Evolutionary conservation across 2,113 vertebrate genomes (phyloP), one percentile per base, ranked within the genome.

Genomic region (Prietella phreatophila): DNA sequence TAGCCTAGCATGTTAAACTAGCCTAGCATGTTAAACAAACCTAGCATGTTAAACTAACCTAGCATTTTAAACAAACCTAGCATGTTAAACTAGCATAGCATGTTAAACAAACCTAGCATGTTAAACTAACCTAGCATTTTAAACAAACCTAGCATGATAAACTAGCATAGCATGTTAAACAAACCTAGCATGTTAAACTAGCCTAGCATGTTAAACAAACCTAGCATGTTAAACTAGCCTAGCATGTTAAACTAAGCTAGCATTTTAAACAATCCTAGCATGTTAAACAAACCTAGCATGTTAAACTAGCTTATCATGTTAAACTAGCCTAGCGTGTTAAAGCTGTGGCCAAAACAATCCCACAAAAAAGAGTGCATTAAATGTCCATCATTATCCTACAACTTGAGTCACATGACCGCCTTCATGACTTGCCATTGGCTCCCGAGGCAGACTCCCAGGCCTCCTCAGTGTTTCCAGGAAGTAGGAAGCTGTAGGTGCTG

Each of bases 401-500:
- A n/a, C 3, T 1, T 47, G 17, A 50, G 39, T 83, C 71, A 65
- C 78, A 60, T 82, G 80, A 82, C 33, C 56, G 25, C 55, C 10
- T 60, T 39, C 4, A 3, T 36, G 42, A 47, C 73, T 88, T 90
- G 95, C 94, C 94, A 86, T 90, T 56, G 50, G 71, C 22, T 65
- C 25, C 82, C 1, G 39, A 87, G 4, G 71, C 50, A 76, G 53
- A 83, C 20, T 90, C 87, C n/a, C 22, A 80, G 61, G 27, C 15
- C 6, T 85, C 30, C 6, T n/a, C 53, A 14, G 39, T 30, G 11
- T 50, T 86, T 3, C 94, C 95, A 33, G 96, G 95, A 56, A 96
- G 88, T 5, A 88, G 92, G 61, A 97, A 98, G 65, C 73, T 92
- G 87, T 97, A 97, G 0, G 88, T 94, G 6, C 97, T 97, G 47